Percentiles rank a stretch among this genome's conserved stretches.
Conservation (phyloP, 2,888 invertebrate genomes). For the Pristionchus fissidentatus region DNA sequence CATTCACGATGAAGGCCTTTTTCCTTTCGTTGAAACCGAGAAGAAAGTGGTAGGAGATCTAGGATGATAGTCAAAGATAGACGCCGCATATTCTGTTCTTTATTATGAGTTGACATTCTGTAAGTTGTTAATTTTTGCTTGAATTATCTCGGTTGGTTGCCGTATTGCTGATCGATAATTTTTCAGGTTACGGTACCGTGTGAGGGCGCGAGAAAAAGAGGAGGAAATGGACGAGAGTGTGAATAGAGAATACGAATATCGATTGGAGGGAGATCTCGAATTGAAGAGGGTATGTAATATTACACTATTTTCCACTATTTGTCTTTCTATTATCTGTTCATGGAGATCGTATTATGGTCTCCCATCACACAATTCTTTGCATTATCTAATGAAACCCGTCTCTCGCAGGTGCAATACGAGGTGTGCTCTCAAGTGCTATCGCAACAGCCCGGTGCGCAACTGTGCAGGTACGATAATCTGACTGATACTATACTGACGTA, state of each 20-base stretch:
- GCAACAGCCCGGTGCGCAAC: constrained; percentile 70
- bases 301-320: neutral
- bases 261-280: constrained; percentile 38
- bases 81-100: neutral
- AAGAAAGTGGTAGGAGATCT: too few species aligned
- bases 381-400: neutral
- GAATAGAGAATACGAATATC: constrained; percentile 47
- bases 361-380: too few species aligned
- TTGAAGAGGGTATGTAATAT: constrained; percentile 37
- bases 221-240: neutral
- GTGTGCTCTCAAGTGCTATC: constrained; percentile 73
- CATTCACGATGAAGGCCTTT: too few species aligned
- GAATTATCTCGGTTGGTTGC: too few species aligned
- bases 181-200: constrained; percentile 36
- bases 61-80: neutral
- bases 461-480: constrained; percentile 69
- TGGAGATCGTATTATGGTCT: too few species aligned
- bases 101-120: neutral
- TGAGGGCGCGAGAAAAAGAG: neutral
- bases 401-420: constrained; percentile 67
- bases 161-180: neutral
- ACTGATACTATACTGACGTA: too few species aligned
- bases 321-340: neutral
- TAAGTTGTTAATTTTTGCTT: too few species aligned
- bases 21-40: too few species aligned